Conservation (phyloP, 2,113 vertebrate species). For the Triplophysa dalaica region DNA sequence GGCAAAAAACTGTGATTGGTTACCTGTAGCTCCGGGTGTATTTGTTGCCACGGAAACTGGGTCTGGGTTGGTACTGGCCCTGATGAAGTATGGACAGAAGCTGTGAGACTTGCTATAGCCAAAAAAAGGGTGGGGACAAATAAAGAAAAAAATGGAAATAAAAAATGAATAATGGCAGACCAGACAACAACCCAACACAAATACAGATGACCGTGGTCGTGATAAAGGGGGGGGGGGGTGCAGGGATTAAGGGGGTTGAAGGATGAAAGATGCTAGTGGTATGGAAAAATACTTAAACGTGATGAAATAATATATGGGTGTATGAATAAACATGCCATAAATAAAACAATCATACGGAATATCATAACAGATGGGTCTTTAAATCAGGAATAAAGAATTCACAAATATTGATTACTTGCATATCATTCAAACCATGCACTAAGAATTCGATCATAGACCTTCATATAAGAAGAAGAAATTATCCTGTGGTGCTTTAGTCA, state of each 20-base stretch:
- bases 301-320: conserved; percentile 33
- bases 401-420: not conserved
- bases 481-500: not conserved
- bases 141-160: conserved; percentile 57
- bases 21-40: conserved; percentile 99
- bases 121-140: conserved; percentile 56
- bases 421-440: no score
- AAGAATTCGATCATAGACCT: not conserved
- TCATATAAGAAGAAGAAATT: not conserved
- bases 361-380: conserved; percentile 7
- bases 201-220: conserved; percentile 22
- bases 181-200: conserved; percentile 66
- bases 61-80: conserved; percentile 97
- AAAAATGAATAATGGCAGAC: conserved; percentile 73
- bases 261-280: conserved; percentile 32
- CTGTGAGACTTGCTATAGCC: conserved; percentile 96
- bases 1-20: conserved; percentile 55
- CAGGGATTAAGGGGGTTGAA: conserved; percentile 25
- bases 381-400: not conserved
- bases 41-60: conserved; percentile 98
- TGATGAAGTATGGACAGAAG: conserved; percentile 99
- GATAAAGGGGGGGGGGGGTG: not conserved
- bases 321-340: conserved; percentile 40
- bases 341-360: conserved; percentile 12
- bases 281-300: conserved; percentile 44